Evolutionary conservation across 2,888 invertebrate genomes (phyloP).

Genomic region (Hofmannophila pseudospretella): DNA sequence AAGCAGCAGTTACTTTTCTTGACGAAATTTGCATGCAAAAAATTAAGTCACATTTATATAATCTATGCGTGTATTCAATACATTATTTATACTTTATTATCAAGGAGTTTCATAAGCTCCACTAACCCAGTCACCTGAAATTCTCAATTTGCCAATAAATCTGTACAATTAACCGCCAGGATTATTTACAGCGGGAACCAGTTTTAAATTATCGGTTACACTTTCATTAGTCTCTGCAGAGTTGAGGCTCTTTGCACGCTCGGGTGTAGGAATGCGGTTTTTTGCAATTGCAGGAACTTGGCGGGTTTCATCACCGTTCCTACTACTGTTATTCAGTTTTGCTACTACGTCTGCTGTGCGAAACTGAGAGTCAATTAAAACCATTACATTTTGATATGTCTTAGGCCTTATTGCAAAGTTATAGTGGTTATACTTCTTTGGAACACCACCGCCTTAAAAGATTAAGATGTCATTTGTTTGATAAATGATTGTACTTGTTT

Average conservation of each 20-base stretch:
- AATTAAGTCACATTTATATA: neutral
- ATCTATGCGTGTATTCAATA: neutral
- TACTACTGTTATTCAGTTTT: slow-evolving; percentile 28
- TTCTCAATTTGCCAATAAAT: slow-evolving; percentile 6
- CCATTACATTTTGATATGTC: slow-evolving; percentile 4
- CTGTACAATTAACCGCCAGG: slow-evolving; percentile 6
- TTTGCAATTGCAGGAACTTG: slow-evolving; percentile 35
- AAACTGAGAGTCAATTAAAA: slow-evolving; percentile 36
- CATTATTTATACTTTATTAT: neutral
- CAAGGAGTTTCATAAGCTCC: slow-evolving; percentile 7
- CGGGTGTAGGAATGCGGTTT: slow-evolving; percentile 45
- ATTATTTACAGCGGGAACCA: slow-evolving; percentile 17
- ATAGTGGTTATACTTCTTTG: neutral
- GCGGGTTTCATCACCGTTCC: slow-evolving; percentile 32
- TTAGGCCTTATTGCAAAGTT: neutral
- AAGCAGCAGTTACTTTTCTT: too few relatives aligned
- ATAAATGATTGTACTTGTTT: slow-evolving; percentile 31
- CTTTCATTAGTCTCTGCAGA: slow-evolving; percentile 32
- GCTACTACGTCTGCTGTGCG: slow-evolving; percentile 17
- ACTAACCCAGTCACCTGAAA: slow-evolving; percentile 9
- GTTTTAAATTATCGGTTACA: slow-evolving; percentile 21
- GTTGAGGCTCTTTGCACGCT: slow-evolving; percentile 40
- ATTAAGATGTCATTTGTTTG: slow-evolving; percentile 14
- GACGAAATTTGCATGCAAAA: too few relatives aligned
- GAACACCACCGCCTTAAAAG: neutral